These are phyloP conservation scores for Notolabrus celidotus DNA, from an alignment of 2,797 vertebrate genomes.

Conservation along the genomic window DNA sequence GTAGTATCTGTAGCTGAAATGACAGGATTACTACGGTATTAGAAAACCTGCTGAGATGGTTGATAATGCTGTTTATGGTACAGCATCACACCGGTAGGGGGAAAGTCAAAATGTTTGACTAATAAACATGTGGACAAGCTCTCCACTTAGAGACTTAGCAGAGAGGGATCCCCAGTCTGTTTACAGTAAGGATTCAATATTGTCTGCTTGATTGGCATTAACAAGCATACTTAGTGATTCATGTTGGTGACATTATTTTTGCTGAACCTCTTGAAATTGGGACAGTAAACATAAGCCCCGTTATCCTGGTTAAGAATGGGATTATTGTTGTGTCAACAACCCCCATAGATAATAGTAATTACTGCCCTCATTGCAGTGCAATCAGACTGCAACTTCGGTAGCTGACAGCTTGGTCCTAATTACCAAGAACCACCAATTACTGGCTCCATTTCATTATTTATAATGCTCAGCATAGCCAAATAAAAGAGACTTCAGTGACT, in stretches of 20 bases:
- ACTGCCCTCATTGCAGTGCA: slow-evolving; percentile 73
- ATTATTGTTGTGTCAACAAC: slow-evolving; percentile 85
- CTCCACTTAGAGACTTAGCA: slow-evolving; percentile 55
- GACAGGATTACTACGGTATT: slow-evolving; percentile 86
- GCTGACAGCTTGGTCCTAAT: slow-evolving; percentile 87
- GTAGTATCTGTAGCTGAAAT: slow-evolving; percentile 85
- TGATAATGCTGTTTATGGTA: slow-evolving; percentile 83
- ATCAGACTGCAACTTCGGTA: slow-evolving; percentile 78
- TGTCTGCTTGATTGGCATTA: slow-evolving; percentile 35
- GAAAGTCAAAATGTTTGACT: slow-evolving; percentile 81
- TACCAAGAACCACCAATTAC: slow-evolving; percentile 86
- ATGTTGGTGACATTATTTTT: slow-evolving; percentile 42
- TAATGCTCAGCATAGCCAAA: slow-evolving; percentile 79
- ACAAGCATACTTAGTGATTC: slow-evolving; percentile 51
- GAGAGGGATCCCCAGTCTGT: slow-evolving; percentile 40
- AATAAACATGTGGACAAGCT: slow-evolving; percentile 81
- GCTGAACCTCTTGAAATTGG: slow-evolving; percentile 53
- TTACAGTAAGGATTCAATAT: slow-evolving; percentile 21
- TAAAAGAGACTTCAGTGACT: slow-evolving; percentile 79
- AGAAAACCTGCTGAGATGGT: slow-evolving; percentile 84
- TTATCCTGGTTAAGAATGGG: slow-evolving; percentile 71
- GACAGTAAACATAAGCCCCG: slow-evolving; percentile 60
- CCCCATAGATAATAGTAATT: slow-evolving; percentile 85
- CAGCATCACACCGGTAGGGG: slow-evolving; percentile 56
- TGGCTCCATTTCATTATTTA: slow-evolving; percentile 86